Base-by-base conservation (phyloP, 2,888 invertebrate species). In the Empis livida region DNA sequence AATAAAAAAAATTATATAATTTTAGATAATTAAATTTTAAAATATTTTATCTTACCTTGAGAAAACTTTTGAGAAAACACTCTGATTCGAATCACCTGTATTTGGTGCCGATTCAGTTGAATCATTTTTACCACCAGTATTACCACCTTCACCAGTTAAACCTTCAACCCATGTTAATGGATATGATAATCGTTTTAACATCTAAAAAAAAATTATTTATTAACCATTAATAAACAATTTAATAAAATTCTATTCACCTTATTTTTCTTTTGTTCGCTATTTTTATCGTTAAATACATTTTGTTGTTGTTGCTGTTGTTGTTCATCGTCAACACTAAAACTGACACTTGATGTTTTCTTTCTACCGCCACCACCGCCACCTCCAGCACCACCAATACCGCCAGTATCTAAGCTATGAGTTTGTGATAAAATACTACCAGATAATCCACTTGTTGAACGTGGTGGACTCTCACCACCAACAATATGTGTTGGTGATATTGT, bases 121-220 rank as follows among this genome's bases (percentile, higher is more conserved):
- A 52, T 62, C 59, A 44, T 64, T 63, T 48, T 64, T 66, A 53
- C 58, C 63, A 42, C 58, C 50, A 47, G 57, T 53, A 52, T 65
- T 73, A 51, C 76, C 78, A 54, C 78, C 80, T 53, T 88, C 89
- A 48, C 87, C 84, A 0, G 87, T 84, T 39, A 89, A 72, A 2
- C 90, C 89, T 66, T 91, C 91, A 75, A 91, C 89, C 90, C 91
- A 91, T 3, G 90, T 84, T 46, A 92, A 71, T 14, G 92, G 92
- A 73, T 92, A 90, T 1, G 91, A 91, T 51, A 93, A 79, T 58
- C 91, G 79, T 71, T 92, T 92, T 58, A 92, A 73, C 87, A 91
- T 90, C 89, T 92, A 62, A n/a, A 70, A 46, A 41, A 15, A 50
- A 8, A 27, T 5, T 37, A 37, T 14, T 37, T 37, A 37, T 37